Base-by-base conservation (phyloP, 2,888 invertebrate species). In the Drosophila flavopinicola region DNA sequence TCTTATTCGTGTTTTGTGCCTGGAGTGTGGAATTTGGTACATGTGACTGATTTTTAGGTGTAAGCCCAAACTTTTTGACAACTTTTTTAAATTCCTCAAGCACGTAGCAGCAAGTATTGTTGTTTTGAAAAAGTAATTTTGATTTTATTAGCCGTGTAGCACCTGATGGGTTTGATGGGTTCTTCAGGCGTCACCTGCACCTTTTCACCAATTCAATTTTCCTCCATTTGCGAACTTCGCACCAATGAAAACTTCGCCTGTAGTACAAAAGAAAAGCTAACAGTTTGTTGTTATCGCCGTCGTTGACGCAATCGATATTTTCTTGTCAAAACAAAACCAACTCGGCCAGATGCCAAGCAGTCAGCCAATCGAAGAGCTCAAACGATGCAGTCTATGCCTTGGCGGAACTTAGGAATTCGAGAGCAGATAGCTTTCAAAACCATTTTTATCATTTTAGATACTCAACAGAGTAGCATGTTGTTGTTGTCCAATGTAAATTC, bases 121-220 rank as follows among this genome's bases (percentile, higher is more conserved):
- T 48, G 58, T 39, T 49, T 47, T 48, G 53, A 42, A 73, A 84
- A 83, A 85, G 83, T 82, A 87, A 83, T 83, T 83, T 87, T 83
- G 87, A 83, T 83, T 83, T 83, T 83, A 83, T 83, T 87, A 87
- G 87, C 87, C 73, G 75, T 73, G 69, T 77, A 82, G 84, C 85
- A 78, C 75, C 85, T 78, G 86, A 78, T 83, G 87, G 73, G 10
- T 59, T 59, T 58, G 57, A 58, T 61, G 61, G 49, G 58, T 68
- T 69, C 58, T 53, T 38, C 47, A 25, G 33, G 42, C 11, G 39
- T 38, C 61, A 42, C 15, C 61, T 49, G 49, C 27, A 13, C 30
- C 32, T 61, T 33, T 45, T 53, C 32, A 6, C 68, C 85, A 85
- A 87, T 83, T 83, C 78, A 78, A 80, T 83, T 85, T 66, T 56